phyloP scores from a whole-genome alignment of 2,888 invertebrate species.

The Heliconius ethilla region DNA sequence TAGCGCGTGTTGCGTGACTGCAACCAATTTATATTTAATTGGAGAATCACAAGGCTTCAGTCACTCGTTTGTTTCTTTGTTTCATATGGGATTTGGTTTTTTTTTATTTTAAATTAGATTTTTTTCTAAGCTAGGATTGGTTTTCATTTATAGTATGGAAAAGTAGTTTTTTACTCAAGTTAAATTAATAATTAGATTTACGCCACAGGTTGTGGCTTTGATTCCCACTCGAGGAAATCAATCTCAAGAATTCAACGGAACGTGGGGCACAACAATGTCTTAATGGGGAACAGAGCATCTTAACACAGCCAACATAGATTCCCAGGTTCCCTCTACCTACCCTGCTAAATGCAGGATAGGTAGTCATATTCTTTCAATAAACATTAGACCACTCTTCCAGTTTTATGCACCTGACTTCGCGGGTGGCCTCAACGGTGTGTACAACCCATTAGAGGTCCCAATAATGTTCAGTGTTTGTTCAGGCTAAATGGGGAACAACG shows the following conservation, averaged over 20 bases:
- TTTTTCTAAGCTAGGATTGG: not conserved
- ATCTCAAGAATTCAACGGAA: too few species aligned
- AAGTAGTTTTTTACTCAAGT: too few species aligned
- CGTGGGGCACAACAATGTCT: too few species aligned
- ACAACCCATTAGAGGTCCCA: conserved; percentile 48
- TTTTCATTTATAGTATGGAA: not conserved
- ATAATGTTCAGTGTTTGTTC: conserved; percentile 51
- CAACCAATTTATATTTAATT: conserved; percentile 51
- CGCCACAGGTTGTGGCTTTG: too few species aligned
- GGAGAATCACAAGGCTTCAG: conserved; percentile 49
- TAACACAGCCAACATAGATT: too few species aligned
- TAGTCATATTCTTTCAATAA: too few species aligned
- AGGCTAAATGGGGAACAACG: conserved; percentile 51
- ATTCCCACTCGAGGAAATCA: too few species aligned
- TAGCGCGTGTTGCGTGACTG: conserved; percentile 44
- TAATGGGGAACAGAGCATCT: too few species aligned
- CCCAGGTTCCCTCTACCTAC: too few species aligned
- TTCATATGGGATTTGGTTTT: conserved; percentile 20
- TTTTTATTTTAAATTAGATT: not conserved
- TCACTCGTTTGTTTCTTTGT: conserved; percentile 23
- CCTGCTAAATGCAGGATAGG: too few species aligned
- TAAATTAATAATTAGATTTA: too few species aligned
- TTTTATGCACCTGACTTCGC: conserved; percentile 42
- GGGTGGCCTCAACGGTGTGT: conserved; percentile 54
- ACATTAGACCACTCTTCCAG: conserved; percentile 19